Percentiles rank a stretch among this genome's conserved stretches.
Conservation (phyloP, 2,797 vertebrate species). For the Parauchenoglanis ngamensis region DNA sequence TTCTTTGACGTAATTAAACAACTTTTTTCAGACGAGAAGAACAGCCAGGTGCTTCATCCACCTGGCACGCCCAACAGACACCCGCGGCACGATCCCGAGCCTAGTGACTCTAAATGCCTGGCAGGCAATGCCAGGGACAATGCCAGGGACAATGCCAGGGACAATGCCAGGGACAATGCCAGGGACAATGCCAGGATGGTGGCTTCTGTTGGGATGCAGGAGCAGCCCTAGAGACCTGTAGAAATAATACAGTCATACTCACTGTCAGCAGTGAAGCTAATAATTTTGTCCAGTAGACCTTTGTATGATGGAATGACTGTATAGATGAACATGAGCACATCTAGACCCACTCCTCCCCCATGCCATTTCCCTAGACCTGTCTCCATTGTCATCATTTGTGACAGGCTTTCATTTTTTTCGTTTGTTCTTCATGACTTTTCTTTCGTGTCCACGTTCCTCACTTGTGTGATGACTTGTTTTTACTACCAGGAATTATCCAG, state of each 20-base stretch:
- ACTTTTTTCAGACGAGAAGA: slow-evolving; percentile 99
- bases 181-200: slow-evolving; percentile 83
- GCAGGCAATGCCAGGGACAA: slow-evolving; percentile 69
- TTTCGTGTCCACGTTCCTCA: slow-evolving; percentile 64
- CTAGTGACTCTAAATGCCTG: slow-evolving; percentile 87
- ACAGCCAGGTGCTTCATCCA: slow-evolving; percentile 91
- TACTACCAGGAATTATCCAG: slow-evolving; percentile 97
- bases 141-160: too few species aligned
- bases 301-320: slow-evolving; percentile 82
- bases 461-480: slow-evolving; percentile 85
- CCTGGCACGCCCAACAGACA: slow-evolving; percentile 88
- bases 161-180: too few species aligned
- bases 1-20: slow-evolving; percentile 99
- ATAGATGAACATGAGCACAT: slow-evolving; percentile 70
- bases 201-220: slow-evolving; percentile 84
- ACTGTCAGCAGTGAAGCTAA: slow-evolving; percentile 40
- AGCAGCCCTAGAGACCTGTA: slow-evolving; percentile 82
- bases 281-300: slow-evolving; percentile 70
- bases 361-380: slow-evolving; percentile 34
- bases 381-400: slow-evolving; percentile 27
- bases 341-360: slow-evolving; percentile 50
- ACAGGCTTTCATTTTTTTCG: slow-evolving; percentile 24
- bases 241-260: slow-evolving; percentile 51
- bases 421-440: slow-evolving; percentile 60
- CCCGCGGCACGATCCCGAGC: slow-evolving; percentile 84